A percentile compares a stretch with the other conserved stretches of the same genome.
phyloP scores from a whole-genome alignment of 2,888 invertebrate species.

The Meta bourneti region DNA sequence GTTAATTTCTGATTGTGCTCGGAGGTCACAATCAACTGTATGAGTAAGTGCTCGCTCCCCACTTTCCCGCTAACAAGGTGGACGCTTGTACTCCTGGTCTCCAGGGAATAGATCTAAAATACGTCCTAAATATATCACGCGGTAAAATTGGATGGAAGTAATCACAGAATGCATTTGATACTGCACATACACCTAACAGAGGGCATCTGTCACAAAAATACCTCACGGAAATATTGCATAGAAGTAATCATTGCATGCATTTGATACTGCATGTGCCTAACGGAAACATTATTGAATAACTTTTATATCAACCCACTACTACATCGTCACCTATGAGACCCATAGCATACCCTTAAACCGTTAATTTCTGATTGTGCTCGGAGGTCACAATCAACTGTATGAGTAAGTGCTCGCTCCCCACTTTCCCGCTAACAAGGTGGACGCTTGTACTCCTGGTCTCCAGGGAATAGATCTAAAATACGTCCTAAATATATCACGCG shows the following conservation, averaged over 20 bases:
- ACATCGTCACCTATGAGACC: neutral
- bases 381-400: neutral
- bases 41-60: neutral
- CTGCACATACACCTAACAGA: no score
- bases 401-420: neutral
- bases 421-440: slow-evolving; percentile 11
- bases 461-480: no score
- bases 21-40: neutral
- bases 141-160: no score
- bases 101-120: no score
- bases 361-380: slow-evolving; percentile 9
- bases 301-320: neutral
- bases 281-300: no score
- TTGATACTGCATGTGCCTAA: no score
- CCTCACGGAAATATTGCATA: no score
- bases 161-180: no score
- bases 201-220: no score
- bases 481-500: no score
- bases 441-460: neutral
- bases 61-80: slow-evolving; percentile 7
- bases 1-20: slow-evolving; percentile 10
- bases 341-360: neutral
- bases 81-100: neutral
- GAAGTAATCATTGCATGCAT: no score
- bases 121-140: no score